Evolutionary conservation across 2,113 vertebrate species (phyloP), one percentile per base, ranked within the genome.

Genomic region (Daubentonia madagascariensis): DNA sequence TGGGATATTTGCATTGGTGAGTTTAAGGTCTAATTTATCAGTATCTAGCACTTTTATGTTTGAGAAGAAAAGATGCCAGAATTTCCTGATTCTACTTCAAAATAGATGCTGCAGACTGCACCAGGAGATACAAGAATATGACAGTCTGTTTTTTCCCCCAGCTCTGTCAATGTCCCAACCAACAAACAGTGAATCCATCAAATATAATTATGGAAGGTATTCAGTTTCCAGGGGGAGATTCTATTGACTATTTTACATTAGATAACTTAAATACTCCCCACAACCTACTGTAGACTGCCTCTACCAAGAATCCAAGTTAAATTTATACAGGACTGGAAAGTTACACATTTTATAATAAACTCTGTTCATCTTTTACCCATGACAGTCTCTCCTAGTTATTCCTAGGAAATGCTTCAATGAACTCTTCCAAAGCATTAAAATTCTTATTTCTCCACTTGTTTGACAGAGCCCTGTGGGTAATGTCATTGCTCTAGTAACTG

Each of bases 301-400:
- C 28, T 65, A 50, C 37, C 50, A 76, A 94, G 57, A 94, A 86
- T 43, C 18, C n/a, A 83, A 72, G 35, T 35, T 80, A 75, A 50
- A 87, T 68, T 78, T 87, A 30, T 22, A n/a, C 2, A 59, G 72
- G 30, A 65, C 45, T 85, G 35, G 37, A 90, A 93, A 88, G 65
- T 54, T 50, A 70, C 3, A 37, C 25, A 76, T 52, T 67, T 68
- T 61, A 30, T 12, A 48, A 85, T 75, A 43, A 83, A 43, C 1
- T 40, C 30, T 30, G n/a, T 40, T 97, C 89, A 70, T 89, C 65
- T 95, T 94, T 97, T 50, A 52, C 37, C n/a, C 32, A 86, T 48
- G 76, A 0, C 23, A 59, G 35, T 52, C 40, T 96, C 18, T 85
- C 35, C 35, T 90, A 54, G n/a, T 48, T 95, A 75, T 72, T 87